Evolutionary conservation across 2,888 invertebrate species (phyloP), one percentile per base, ranked within the genome.

Genomic region (Nephrocerus scutellatus): DNA sequence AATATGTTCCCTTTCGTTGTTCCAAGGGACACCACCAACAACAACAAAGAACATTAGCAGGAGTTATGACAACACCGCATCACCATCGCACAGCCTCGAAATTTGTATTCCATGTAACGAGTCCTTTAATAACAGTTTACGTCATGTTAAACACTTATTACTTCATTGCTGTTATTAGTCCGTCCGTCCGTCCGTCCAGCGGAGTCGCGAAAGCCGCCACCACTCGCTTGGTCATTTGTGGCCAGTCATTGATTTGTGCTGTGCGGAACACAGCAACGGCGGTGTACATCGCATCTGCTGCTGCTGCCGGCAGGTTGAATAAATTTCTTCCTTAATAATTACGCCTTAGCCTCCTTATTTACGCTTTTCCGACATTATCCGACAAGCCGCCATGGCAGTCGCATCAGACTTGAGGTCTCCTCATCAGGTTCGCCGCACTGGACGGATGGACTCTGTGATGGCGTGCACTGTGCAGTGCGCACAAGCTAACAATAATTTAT

Each of bases 81-180:
- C n/a, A n/a, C n/a, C n/a, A n/a, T n/a, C n/a, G n/a, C n/a, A n/a
- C n/a, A n/a, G 10, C 23, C 28, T 21, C 28, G 29, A 47, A 48
- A 52, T 52, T 51, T 51, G 48, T 52, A 52, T 52, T 47, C 52
- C 48, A 43, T 44, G 47, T 48, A 52, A 51, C 51, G 49, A 50
- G 46, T 47, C 44, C 42, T 43, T 52, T 52, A 50, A 51, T 48
- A 46, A 49, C 48, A 51, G 48, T 51, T 51, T 50, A 52, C 49
- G 52, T 52, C 52, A 52, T 52, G 52, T 52, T 52, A 51, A 52
- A 52, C 52, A 52, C 52, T 51, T 52, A 52, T 51, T 52, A 52
- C 52, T 52, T 51, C 52, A 52, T 52, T 52, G 51, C 52, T 44
- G 48, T 51, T 51, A 52, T 52, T 52, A 52, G 42, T 47, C 41